phyloP scores from a whole-genome alignment of 2,888 invertebrate species.

The Capitulum mitella region DNA sequence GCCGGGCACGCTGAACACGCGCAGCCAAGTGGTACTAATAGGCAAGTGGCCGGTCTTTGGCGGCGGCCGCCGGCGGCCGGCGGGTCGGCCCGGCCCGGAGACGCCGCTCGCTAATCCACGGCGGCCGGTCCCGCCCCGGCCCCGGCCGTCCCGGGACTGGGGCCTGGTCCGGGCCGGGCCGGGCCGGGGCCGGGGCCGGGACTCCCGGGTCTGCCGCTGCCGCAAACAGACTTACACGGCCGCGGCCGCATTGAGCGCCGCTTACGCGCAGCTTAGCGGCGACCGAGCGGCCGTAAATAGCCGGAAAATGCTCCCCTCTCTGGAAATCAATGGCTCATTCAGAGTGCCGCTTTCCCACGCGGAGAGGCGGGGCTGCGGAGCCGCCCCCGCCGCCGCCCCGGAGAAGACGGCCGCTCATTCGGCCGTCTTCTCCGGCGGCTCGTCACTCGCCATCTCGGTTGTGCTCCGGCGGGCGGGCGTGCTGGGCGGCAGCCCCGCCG shows the following conservation, averaged over 20 bases:
- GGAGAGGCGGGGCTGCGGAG: neutral
- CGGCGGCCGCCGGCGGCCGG: neutral
- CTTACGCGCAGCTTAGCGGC: neutral
- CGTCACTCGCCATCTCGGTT: too few relatives aligned
- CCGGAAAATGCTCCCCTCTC: neutral
- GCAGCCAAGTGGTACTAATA: neutral
- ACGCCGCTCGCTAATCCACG: neutral
- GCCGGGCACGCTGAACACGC: neutral
- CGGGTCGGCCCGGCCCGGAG: neutral
- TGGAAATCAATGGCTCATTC: neutral
- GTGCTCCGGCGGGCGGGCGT: too few relatives aligned
- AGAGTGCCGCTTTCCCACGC: neutral
- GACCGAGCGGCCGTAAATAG: slow-evolving; percentile 9
- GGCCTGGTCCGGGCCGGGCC: neutral
- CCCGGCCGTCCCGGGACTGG: too few relatives aligned
- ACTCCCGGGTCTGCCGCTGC: neutral
- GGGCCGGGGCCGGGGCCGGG: too few relatives aligned
- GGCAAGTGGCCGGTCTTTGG: neutral
- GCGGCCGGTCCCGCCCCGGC: neutral
- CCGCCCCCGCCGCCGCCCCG: slow-evolving; percentile 3
- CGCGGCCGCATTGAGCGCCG: neutral
- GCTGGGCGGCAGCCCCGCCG: too few relatives aligned
- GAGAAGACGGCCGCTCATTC: neutral
- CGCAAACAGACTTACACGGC: neutral
- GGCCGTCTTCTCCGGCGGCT: too few relatives aligned